Percentiles rank a stretch among this genome's conserved stretches.
phyloP scores from a whole-genome alignment of 2,113 vertebrate species.

The Varanus salvator region DNA sequence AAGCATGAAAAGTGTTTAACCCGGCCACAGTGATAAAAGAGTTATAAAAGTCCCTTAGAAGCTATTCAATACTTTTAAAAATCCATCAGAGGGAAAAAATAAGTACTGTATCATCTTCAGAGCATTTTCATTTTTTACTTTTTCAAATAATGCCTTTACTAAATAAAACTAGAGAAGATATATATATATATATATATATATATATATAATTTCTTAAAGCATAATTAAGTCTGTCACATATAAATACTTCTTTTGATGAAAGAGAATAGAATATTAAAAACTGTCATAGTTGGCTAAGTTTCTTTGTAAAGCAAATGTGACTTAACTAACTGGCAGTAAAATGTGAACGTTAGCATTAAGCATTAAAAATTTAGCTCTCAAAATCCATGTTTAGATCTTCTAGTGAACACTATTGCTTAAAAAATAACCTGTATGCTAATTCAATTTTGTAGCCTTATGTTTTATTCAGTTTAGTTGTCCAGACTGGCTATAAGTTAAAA shows the following conservation, averaged over 20 bases:
- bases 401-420: neutral
- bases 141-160: constrained; percentile 20
- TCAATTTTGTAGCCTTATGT: neutral
- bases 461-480: neutral
- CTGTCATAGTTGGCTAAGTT: constrained; percentile 23
- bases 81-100: constrained; percentile 10
- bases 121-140: constrained; percentile 28
- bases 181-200: neutral
- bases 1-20: constrained; percentile 38
- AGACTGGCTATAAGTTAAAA: neutral
- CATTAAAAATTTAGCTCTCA: neutral
- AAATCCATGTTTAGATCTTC: neutral
- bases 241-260: constrained; percentile 22
- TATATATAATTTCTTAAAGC: constrained; percentile 5
- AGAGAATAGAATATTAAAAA: neutral
- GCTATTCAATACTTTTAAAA: constrained; percentile 1
- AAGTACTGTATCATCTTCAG: constrained; percentile 36
- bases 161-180: constrained; percentile 19
- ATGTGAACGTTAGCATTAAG: constrained; percentile 28
- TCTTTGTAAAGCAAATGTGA: constrained; percentile 29
- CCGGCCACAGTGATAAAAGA: constrained; percentile 16
- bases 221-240: constrained; percentile 15
- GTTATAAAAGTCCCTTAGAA: constrained; percentile 32
- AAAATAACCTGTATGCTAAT: neutral
- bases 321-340: constrained; percentile 13